A percentile compares a stretch with the other conserved stretches of the same genome.
These are phyloP conservation scores for Drosophila maculinotata DNA, from an alignment of 2,888 invertebrate species.

Conservation along the genomic window DNA sequence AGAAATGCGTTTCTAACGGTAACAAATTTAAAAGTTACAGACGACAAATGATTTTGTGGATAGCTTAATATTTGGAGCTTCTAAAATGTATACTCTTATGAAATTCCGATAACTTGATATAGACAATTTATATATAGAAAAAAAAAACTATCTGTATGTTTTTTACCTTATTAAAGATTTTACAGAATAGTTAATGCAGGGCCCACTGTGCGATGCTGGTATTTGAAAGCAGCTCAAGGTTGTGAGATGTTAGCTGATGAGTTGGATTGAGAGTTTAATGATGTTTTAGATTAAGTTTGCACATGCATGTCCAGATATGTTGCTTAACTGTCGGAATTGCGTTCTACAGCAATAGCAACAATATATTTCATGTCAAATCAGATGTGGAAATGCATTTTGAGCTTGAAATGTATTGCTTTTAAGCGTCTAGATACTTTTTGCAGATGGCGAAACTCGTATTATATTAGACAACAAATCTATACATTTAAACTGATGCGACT, in stretches of 20 bases:
- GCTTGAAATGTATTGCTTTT: not conserved
- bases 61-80: too few species aligned
- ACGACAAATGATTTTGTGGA: too few species aligned
- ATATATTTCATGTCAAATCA: conserved; percentile 23
- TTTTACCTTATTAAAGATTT: not conserved
- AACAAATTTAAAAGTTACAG: not conserved
- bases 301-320: conserved; percentile 26
- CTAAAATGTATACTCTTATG: too few species aligned
- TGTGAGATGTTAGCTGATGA: conserved; percentile 3
- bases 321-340: conserved; percentile 14
- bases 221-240: conserved; percentile 12
- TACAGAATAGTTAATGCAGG: not conserved
- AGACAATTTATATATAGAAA: too few species aligned
- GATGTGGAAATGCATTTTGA: not conserved
- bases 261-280: conserved; percentile 29
- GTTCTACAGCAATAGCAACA: conserved; percentile 2
- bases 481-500: too few species aligned
- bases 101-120: too few species aligned
- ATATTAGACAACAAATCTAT: too few species aligned
- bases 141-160: too few species aligned
- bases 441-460: too few species aligned
- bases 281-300: conserved; percentile 38
- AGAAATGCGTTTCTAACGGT: not conserved
- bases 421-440: not conserved
- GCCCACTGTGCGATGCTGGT: conserved; percentile 24